Evolutionary conservation across 1,140 invertebrate genomes (phyloP).

Genomic region (Drepana arcuata): DNA sequence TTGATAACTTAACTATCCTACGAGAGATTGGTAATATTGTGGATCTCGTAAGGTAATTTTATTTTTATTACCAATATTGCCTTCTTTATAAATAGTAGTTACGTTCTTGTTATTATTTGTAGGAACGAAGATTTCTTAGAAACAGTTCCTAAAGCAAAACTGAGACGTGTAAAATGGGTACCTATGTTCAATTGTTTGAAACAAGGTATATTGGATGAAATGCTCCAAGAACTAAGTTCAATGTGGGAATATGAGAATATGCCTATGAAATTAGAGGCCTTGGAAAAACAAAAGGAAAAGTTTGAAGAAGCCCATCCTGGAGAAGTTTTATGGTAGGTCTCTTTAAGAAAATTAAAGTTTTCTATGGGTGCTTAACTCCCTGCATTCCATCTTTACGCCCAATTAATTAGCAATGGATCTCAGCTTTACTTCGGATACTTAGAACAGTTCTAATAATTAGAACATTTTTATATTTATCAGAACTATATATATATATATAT

Average conservation of each 20-base stretch:
- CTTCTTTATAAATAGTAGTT: too few species aligned
- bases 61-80: too few species aligned
- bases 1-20: constrained; percentile 53
- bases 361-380: too few species aligned
- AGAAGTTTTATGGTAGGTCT: constrained; percentile 39
- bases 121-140: constrained; percentile 62
- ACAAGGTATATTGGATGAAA: constrained; percentile 51
- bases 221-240: constrained; percentile 52
- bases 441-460: too few species aligned
- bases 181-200: constrained; percentile 60
- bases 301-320: constrained; percentile 36
- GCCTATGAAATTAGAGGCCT: constrained; percentile 41
- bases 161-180: constrained; percentile 58
- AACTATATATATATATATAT: too few species aligned
- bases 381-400: too few species aligned
- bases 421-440: too few species aligned
- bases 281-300: constrained; percentile 59
- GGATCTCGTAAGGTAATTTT: constrained; percentile 46
- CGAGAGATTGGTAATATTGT: constrained; percentile 58
- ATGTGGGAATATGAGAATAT: constrained; percentile 68
- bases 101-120: too few species aligned
- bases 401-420: too few species aligned
- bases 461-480: too few species aligned
- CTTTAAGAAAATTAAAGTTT: too few species aligned
- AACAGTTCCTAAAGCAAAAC: constrained; percentile 51